Conservation (phyloP, 2,113 vertebrate genomes). For the Ceyx margarethae region DNA sequence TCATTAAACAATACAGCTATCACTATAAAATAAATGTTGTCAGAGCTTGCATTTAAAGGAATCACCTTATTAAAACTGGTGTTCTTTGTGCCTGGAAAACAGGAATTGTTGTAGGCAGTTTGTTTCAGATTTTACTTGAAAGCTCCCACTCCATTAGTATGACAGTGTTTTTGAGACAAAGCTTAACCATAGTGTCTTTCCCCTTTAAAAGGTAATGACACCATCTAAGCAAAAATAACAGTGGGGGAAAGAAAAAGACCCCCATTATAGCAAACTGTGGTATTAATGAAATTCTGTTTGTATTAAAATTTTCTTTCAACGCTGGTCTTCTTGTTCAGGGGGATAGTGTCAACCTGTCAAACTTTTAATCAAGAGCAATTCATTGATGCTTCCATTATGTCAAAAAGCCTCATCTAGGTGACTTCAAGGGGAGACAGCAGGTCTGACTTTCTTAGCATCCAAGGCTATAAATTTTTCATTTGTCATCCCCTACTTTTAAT, state of each 20-base stretch:
- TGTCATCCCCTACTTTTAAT: constrained; percentile 6
- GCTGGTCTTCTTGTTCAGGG: constrained; percentile 25
- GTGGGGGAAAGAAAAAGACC: neutral
- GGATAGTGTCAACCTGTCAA: constrained; percentile 71
- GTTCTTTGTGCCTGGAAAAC: constrained; percentile 12
- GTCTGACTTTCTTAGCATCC: constrained; percentile 38
- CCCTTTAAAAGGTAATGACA: constrained; percentile 50
- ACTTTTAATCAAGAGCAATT: constrained; percentile 53
- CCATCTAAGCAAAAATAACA: constrained; percentile 46
- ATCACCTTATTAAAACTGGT: neutral
- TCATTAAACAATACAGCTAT: neutral
- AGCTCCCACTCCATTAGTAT: constrained; percentile 31
- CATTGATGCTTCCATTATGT: constrained; percentile 66
- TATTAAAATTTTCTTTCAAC: constrained; percentile 71
- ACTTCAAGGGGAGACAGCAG: constrained; percentile 61
- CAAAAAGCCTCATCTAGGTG: constrained; percentile 56
- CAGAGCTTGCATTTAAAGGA: constrained; percentile 10
- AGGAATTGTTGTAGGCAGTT: constrained; percentile 11
- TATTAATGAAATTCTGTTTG: constrained; percentile 77
- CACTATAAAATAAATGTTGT: neutral
- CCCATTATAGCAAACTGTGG: constrained; percentile 55
- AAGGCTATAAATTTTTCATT: constrained; percentile 53
- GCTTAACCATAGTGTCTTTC: constrained; percentile 4
- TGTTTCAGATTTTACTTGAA: constrained; percentile 53
- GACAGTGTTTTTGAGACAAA: constrained; percentile 53